Evolutionary conservation across 2,113 vertebrate genomes (phyloP).

Genomic region (Leuciscus idus): DNA sequence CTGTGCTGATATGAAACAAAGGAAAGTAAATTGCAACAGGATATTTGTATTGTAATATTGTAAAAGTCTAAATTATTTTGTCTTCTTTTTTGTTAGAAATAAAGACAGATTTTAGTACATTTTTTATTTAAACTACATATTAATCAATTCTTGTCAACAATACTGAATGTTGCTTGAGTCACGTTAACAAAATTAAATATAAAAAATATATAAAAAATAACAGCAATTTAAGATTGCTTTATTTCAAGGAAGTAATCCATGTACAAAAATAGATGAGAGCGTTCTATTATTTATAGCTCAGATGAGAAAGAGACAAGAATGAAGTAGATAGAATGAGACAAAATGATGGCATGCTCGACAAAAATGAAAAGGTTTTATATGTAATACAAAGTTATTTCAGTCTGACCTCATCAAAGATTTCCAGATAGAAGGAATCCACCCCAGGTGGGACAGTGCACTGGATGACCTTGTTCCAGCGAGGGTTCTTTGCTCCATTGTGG

Average conservation of each 20-base stretch:
- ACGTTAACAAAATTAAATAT: background rate
- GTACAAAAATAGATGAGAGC: background rate
- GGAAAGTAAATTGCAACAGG: no score
- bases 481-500: slow-evolving; percentile 97
- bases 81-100: background rate
- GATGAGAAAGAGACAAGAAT: background rate
- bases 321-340: background rate
- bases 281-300: background rate
- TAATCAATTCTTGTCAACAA: background rate
- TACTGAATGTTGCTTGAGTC: background rate
- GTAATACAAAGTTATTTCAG: background rate
- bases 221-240: background rate
- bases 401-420: slow-evolving; percentile 97
- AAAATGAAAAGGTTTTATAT: background rate
- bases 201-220: no score
- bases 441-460: slow-evolving; percentile 94
- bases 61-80: background rate
- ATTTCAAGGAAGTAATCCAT: background rate
- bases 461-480: slow-evolving; percentile 97
- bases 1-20: no score
- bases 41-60: no score
- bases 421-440: slow-evolving; percentile 96
- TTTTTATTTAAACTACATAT: background rate
- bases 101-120: background rate
- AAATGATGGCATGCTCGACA: no score